Evolutionary conservation across 2,113 vertebrate genomes (phyloP).

Genomic region (Coracopsis vasa): DNA sequence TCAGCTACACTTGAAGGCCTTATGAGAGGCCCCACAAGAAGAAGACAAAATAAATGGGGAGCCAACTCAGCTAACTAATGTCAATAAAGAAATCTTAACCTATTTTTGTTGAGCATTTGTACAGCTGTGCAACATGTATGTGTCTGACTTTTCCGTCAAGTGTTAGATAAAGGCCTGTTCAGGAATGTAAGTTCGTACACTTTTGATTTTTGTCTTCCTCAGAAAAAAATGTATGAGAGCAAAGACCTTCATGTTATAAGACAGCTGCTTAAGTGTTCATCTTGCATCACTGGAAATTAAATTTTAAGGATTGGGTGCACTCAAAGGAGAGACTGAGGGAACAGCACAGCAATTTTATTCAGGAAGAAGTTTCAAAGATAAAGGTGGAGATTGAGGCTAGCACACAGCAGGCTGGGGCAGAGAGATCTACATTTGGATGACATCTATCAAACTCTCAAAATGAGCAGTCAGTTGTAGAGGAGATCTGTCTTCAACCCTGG

Average conservation of each 20-base stretch:
- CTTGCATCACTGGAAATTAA: neutral
- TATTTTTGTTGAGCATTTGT: neutral
- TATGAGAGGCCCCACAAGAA: neutral
- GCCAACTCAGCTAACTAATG: neutral
- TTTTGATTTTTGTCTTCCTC: neutral
- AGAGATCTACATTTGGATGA: neutral
- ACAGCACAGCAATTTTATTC: neutral
- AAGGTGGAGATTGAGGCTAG: neutral
- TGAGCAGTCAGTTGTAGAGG: neutral
- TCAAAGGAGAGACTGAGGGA: accelerated
- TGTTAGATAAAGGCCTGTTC: neutral
- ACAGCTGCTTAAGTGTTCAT: accelerated
- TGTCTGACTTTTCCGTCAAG: accelerated
- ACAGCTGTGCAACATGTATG: neutral
- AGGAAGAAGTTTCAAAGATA: neutral
- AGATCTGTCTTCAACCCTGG: neutral
- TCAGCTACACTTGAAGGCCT: neutral
- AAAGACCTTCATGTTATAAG: neutral
- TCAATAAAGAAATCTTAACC: neutral
- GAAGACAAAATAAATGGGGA: neutral
- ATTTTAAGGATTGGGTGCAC: neutral
- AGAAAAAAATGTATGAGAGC: neutral
- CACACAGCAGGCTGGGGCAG: accelerated
- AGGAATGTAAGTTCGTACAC: accelerated
- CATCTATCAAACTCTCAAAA: neutral